Evolutionary conservation across 1,140 invertebrate species (phyloP), one percentile per base, ranked within the genome.

Genomic region (Nomia melanderi): DNA sequence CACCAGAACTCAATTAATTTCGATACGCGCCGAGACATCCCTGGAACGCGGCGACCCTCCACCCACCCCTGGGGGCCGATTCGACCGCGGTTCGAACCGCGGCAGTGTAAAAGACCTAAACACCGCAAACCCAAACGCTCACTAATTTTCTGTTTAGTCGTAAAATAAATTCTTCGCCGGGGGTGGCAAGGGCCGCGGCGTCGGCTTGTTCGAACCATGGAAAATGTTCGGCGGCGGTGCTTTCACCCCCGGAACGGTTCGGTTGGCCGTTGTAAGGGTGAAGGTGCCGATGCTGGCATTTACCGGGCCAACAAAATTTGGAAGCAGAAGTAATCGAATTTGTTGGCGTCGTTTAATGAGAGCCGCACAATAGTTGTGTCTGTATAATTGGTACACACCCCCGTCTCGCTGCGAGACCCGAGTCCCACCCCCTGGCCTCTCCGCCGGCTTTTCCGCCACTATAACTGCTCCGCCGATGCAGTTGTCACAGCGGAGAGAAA

Each of bases 241-340:
- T 88, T 89, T 82, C 75, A 85, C 86, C 82, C 81, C 82, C 83
- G 73, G 6, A n/a, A n/a, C 6, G 47, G 47, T 50, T 50, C 56
- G 36, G 39, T 36, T 78, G 64, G 81, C 78, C 78, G 72, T 76
- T 65, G 54, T 78, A 77, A 80, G 85, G 82, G 82, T 72, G 54
- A 70, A 54, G 71, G 87, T 79, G 84, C 83, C 81, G 84, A 81
- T 85, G 82, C 79, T 71, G 75, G 72, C 86, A 87, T 91, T 90
- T 88, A 86, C 86, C 69, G 84, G 81, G 85, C 39, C 88, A 77
- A 83, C 88, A 84, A 90, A 91, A 90, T 91, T 92, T 89, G 83
- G 85, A 91, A 91, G 83, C 89, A 90, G 88, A 90, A 92, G 89
- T 91, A 91, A 92, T 92, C 90, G 90, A 92, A 92, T 91, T 91